Conservation (phyloP, 2,797 vertebrate genomes). For the Diceros bicornis region DNA sequence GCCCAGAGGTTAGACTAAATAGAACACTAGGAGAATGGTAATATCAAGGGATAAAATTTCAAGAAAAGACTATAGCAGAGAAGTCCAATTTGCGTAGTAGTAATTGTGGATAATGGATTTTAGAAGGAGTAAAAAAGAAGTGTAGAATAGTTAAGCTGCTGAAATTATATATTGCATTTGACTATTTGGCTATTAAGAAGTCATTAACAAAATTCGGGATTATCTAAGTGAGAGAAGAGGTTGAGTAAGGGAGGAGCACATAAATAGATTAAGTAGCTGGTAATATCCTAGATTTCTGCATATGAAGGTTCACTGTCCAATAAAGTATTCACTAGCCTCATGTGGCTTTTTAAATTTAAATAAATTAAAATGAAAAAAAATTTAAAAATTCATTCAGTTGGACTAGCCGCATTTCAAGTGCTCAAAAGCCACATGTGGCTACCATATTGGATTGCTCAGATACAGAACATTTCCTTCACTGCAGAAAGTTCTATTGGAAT, state of each 20-base stretch:
- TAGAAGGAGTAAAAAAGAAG: neutral
- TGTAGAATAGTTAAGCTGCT: neutral
- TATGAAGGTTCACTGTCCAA: neutral
- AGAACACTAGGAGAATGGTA: neutral
- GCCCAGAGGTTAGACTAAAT: neutral
- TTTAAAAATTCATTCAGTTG: conserved; percentile 8
- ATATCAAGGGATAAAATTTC: conserved; percentile 16
- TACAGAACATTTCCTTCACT: conserved; percentile 14
- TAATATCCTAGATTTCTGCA: neutral
- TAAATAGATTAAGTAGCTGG: neutral
- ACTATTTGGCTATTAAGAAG: neutral
- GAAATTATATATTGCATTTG: conserved; percentile 40
- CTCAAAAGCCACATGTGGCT: neutral
- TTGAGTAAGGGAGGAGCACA: neutral
- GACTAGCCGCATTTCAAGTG: neutral
- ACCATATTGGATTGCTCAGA: neutral
- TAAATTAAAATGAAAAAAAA: neutral
- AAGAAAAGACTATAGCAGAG: neutral
- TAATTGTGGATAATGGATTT: conserved; percentile 25
- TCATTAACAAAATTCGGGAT: conserved; percentile 20
- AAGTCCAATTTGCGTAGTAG: neutral
- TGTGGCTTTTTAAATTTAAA: conserved; percentile 35
- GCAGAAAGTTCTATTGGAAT: neutral
- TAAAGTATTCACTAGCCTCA: neutral
- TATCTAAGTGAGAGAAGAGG: neutral